Conservation (phyloP, 2,888 invertebrate genomes). For the Icerya purchasi region DNA sequence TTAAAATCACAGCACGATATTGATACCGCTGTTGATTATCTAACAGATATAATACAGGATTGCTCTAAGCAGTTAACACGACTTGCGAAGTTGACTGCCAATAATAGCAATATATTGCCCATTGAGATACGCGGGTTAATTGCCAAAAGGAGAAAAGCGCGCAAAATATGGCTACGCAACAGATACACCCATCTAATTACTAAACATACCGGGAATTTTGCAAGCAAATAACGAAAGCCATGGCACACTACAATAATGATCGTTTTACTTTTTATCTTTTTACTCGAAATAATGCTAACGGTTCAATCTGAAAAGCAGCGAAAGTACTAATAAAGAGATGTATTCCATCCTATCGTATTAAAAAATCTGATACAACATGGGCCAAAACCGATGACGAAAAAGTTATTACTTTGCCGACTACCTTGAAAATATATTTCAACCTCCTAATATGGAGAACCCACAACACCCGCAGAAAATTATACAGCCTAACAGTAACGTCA, state of each 20-base stretch:
- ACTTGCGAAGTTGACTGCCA: no score
- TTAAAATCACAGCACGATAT: no score
- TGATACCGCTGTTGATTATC: no score
- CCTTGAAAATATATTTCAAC: no score
- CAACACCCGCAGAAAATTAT: not conserved
- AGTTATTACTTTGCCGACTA: no score
- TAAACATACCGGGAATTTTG: not conserved
- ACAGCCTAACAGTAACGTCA: not conserved
- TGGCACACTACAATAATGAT: not conserved
- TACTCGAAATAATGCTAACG: not conserved
- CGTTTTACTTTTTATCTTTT: not conserved
- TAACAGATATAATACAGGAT: no score
- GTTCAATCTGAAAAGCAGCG: not conserved
- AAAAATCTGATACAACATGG: not conserved
- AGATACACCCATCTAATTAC: not conserved
- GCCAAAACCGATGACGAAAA: no score
- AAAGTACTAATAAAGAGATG: not conserved
- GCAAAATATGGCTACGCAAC: not conserved
- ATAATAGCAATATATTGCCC: no score
- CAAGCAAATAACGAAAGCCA: not conserved
- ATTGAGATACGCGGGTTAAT: no score
- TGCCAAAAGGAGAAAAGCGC: not conserved
- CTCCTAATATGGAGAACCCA: not conserved
- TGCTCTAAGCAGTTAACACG: no score
- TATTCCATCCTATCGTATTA: not conserved